These are phyloP conservation scores for Aegithalos caudatus DNA, from an alignment of 2,113 vertebrate species.

Conservation along the genomic window DNA sequence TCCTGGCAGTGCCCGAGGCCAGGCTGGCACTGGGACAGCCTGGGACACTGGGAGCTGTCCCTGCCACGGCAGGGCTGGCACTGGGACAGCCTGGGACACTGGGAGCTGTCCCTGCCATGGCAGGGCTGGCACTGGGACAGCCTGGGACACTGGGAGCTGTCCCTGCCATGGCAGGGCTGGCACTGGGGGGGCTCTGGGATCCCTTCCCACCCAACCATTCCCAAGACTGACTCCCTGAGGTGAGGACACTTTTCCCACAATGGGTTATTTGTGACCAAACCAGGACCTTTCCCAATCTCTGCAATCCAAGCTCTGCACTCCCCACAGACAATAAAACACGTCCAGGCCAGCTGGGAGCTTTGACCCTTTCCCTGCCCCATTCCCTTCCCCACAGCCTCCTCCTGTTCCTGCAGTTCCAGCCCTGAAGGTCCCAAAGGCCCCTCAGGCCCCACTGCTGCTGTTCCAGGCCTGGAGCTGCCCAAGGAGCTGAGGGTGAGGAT, in stretches of 20 bases:
- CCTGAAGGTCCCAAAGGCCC: not conserved
- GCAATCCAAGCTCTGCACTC: not conserved
- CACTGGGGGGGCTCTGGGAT: fast-evolving
- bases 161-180: too few relatives aligned
- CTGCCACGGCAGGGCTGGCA: not conserved
- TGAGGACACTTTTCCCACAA: not conserved
- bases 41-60: not conserved
- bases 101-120: too few relatives aligned
- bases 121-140: too few relatives aligned
- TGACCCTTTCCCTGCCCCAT: not conserved
- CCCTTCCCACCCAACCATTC: fast-evolving
- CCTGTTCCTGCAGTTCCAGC: not conserved
- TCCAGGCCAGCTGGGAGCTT: not conserved
- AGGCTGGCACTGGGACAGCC: not conserved
- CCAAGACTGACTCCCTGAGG: not conserved
- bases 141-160: too few relatives aligned
- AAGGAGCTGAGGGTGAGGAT: not conserved
- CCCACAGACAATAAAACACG: fast-evolving
- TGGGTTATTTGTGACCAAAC: not conserved
- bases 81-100: too few relatives aligned
- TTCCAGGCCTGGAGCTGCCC: not conserved
- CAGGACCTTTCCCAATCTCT: not conserved
- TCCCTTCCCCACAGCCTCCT: not conserved
- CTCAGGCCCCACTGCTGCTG: not conserved
- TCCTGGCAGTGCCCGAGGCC: not conserved